Conservation (phyloP, 2,888 invertebrate species). For the Cyaniris semiargus region DNA sequence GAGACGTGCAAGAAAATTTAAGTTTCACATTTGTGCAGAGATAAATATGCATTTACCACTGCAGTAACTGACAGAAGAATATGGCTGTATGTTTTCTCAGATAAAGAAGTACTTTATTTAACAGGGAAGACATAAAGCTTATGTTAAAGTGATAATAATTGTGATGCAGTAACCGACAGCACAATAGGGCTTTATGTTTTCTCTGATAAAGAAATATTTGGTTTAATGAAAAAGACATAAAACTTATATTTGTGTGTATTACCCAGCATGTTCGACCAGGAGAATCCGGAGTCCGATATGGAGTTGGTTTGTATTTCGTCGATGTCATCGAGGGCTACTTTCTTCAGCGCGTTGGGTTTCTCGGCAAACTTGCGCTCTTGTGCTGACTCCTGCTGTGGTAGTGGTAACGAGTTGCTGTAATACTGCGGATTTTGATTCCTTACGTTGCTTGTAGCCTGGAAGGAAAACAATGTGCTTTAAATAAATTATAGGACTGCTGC, state of each 20-base stretch:
- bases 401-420: constrained; percentile 70
- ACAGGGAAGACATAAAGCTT: neutral
- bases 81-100: neutral
- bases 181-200: neutral
- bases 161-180: neutral
- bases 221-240: neutral
- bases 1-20: neutral
- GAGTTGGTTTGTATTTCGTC: constrained; percentile 91
- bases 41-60: neutral
- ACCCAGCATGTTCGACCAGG: constrained; percentile 93
- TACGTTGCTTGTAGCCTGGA: constrained; percentile 72
- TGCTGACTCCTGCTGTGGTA: constrained; percentile 60
- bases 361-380: constrained; percentile 91
- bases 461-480: constrained; percentile 41
- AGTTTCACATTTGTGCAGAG: constrained; percentile 7
- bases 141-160: neutral
- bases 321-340: constrained; percentile 89
- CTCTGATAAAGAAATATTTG: neutral
- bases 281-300: constrained; percentile 89
- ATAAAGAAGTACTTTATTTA: neutral
- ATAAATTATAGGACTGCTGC: neutral
- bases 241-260: constrained; percentile 35
- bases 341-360: constrained; percentile 93
- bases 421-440: constrained; percentile 73
- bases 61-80: neutral